phyloP scores from a whole-genome alignment of 2,888 invertebrate species.

The Orgyia antiqua region DNA sequence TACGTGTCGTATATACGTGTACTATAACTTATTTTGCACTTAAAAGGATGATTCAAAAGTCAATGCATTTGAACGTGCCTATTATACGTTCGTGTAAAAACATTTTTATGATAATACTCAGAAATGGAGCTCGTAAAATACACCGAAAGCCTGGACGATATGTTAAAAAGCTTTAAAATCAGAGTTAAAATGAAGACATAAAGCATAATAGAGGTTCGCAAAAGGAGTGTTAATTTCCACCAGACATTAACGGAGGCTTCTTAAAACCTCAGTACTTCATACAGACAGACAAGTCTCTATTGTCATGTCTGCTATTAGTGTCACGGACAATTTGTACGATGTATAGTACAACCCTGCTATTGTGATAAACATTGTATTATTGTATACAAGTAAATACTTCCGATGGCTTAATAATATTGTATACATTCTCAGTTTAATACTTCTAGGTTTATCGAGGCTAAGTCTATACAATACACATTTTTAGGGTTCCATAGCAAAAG shows the following conservation, averaged over 20 bases:
- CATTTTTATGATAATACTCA: constrained; percentile 24
- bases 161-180: constrained; percentile 31
- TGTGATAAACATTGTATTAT: constrained; percentile 46
- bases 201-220: constrained; percentile 46
- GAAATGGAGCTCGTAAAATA: constrained; percentile 31
- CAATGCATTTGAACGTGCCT: constrained; percentile 15
- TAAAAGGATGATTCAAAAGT: constrained; percentile 16
- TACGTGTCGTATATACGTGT: no score
- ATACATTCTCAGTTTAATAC: not conserved
- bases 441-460: not conserved
- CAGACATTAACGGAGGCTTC: constrained; percentile 52
- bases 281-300: constrained; percentile 46
- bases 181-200: constrained; percentile 56
- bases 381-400: constrained; percentile 41
- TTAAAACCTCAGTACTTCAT: constrained; percentile 44
- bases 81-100: constrained; percentile 20
- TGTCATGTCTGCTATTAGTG: constrained; percentile 45
- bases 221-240: constrained; percentile 56
- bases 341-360: constrained; percentile 23
- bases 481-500: no score
- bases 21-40: not conserved
- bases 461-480: not conserved
- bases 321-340: constrained; percentile 37
- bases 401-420: constrained; percentile 13
- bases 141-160: constrained; percentile 22